These are phyloP conservation scores for Arenaria interpres DNA, from an alignment of 2,113 vertebrate species.

Conservation along the genomic window DNA sequence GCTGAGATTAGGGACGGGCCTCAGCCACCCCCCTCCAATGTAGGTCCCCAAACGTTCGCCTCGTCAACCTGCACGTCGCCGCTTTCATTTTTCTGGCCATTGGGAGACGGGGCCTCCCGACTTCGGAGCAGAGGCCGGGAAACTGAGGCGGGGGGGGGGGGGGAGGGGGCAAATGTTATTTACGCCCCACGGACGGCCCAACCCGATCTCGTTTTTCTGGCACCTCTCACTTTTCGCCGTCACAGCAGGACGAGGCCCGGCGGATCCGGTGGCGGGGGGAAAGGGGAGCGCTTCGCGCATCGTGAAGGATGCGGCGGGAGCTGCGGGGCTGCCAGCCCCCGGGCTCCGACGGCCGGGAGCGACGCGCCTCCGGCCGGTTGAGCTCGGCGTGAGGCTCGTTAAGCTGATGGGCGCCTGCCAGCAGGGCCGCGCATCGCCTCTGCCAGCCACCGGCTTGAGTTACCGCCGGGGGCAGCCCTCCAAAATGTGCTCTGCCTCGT, in stretches of 20 bases:
- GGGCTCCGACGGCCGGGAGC: neutral
- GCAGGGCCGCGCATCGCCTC: neutral
- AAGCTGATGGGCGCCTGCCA: neutral
- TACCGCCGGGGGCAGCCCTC: neutral
- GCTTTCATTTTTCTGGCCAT: neutral
- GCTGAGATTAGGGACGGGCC: neutral
- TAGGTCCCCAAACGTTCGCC: neutral
- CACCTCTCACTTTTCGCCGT: conserved; percentile 41
- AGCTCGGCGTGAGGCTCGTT: neutral
- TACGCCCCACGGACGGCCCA: neutral
- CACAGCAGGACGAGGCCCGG: neutral
- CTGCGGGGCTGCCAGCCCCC: neutral
- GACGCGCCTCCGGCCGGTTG: neutral
- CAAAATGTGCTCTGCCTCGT: neutral
- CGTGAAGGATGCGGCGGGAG: neutral
- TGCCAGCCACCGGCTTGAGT: neutral
- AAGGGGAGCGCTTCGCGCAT: neutral
- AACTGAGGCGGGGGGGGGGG: neutral
- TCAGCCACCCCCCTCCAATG: neutral
- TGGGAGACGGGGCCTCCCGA: neutral
- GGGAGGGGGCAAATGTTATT: neutral
- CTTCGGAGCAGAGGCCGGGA: neutral
- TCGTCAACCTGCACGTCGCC: neutral
- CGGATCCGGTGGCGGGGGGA: neutral
- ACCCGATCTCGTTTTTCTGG: conserved; percentile 23